Evolutionary conservation across 1,140 invertebrate species (phyloP).

Genomic region (Zaprionus lachaisei): DNA sequence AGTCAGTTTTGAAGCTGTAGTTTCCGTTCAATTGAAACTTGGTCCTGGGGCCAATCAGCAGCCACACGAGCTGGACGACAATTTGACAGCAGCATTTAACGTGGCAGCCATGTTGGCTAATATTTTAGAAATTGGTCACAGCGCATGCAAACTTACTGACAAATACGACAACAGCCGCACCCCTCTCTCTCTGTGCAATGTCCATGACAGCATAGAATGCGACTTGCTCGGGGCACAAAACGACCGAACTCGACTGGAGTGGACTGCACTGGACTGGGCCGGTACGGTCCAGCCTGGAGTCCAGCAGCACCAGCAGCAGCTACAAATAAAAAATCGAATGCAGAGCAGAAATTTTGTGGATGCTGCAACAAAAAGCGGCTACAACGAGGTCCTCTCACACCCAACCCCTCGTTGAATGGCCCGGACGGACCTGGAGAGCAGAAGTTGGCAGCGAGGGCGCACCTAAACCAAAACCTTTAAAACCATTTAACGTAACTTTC

Average conservation of each 20-base stretch:
- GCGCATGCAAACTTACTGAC: constrained; percentile 9
- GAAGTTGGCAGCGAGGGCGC: constrained; percentile 12
- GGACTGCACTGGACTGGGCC: neutral
- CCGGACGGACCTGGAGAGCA: neutral
- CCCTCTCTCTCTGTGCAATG: neutral
- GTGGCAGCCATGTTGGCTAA: neutral
- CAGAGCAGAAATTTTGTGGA: neutral
- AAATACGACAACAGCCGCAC: neutral
- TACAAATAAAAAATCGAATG: constrained; percentile 2
- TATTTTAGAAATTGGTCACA: constrained; percentile 5
- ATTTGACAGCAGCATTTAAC: constrained; percentile 9
- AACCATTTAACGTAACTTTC: constrained; percentile 37
- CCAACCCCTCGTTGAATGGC: neutral
- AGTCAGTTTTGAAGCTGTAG: neutral
- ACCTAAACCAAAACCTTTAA: constrained; percentile 30
- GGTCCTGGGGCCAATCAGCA: neutral
- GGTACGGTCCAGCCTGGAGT: neutral
- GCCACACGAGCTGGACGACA: neutral
- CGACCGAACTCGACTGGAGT: neutral
- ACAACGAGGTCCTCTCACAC: neutral
- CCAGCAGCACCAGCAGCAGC: neutral
- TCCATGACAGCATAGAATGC: neutral
- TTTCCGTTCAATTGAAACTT: constrained; percentile 7
- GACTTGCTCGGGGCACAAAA: constrained; percentile 1
- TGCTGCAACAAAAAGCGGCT: constrained; percentile 7